These are phyloP conservation scores for Thecophora atra DNA, from an alignment of 2,888 invertebrate genomes.

Conservation along the genomic window DNA sequence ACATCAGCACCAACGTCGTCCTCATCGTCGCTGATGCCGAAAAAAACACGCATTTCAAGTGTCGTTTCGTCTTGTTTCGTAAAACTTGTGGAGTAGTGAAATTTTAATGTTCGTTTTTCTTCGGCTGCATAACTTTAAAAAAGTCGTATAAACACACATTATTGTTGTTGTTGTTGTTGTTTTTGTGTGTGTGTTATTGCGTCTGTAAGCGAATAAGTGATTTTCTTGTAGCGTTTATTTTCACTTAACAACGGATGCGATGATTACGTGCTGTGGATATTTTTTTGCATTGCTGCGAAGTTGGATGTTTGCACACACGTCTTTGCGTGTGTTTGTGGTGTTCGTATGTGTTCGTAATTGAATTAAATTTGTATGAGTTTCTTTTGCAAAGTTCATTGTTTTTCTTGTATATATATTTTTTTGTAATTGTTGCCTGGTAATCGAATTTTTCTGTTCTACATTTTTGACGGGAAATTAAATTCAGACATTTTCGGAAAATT, in stretches of 20 bases:
- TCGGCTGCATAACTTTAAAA: too few species aligned
- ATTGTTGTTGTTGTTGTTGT: too few species aligned
- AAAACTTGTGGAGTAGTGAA: background rate
- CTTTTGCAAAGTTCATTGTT: constrained; percentile 1
- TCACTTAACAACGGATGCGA: too few species aligned
- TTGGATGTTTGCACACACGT: too few species aligned
- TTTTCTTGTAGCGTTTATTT: too few species aligned
- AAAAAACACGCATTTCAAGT: background rate
- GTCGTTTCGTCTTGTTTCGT: background rate
- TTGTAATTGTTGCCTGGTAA: background rate
- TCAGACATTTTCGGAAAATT: constrained; percentile 32
- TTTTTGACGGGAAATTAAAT: constrained; percentile 35
- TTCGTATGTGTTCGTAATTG: constrained; percentile 23
- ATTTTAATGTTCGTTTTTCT: background rate
- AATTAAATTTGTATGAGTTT: constrained; percentile 21
- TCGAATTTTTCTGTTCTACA: constrained; percentile 33
- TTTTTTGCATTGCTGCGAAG: too few species aligned
- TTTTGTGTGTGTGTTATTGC: too few species aligned
- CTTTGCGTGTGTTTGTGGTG: background rate
- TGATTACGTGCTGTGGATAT: too few species aligned
- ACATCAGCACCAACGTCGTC: background rate
- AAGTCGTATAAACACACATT: too few species aligned
- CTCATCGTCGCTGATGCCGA: background rate
- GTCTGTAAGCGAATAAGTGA: too few species aligned
- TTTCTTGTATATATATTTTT: background rate